These are phyloP conservation scores for Heliconius himera DNA, from an alignment of 1,140 invertebrate genomes.

Conservation along the genomic window DNA sequence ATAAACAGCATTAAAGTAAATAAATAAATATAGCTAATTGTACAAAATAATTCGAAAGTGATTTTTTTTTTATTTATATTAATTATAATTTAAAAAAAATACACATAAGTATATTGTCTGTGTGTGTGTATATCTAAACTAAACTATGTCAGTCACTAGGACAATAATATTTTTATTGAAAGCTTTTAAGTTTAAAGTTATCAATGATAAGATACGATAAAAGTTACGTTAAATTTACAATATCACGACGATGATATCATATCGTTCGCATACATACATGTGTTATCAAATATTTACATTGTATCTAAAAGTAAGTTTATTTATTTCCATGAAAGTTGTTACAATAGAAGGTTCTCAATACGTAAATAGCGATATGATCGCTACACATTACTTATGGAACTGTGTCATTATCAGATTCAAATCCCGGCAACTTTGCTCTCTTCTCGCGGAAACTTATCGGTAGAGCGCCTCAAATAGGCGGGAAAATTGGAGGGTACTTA, in stretches of 20 bases:
- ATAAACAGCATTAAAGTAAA: too few relatives aligned
- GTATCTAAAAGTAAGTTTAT: neutral
- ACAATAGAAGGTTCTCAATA: slow-evolving; percentile 43
- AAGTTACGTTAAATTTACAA: neutral
- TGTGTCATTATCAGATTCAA: slow-evolving; percentile 64
- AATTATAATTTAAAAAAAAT: neutral
- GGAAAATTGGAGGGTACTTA: slow-evolving; percentile 63
- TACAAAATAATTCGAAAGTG: neutral
- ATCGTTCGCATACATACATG: neutral
- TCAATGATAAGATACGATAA: neutral
- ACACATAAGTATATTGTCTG: neutral
- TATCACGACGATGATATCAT: neutral
- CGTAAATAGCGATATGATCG: slow-evolving; percentile 54
- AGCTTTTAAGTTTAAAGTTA: neutral
- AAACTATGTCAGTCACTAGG: neutral
- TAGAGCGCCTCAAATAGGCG: slow-evolving; percentile 47
- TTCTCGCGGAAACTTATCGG: slow-evolving; percentile 51
- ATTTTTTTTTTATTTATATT: neutral
- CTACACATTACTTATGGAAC: neutral
- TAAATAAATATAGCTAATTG: too few relatives aligned
- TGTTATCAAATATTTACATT: neutral
- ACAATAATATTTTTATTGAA: neutral
- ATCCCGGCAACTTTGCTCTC: slow-evolving; percentile 59
- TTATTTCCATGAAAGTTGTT: slow-evolving; percentile 39
- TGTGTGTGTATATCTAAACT: neutral